These are phyloP conservation scores for Heliconius nattereri DNA, from an alignment of 1,140 invertebrate genomes.

Conservation along the genomic window DNA sequence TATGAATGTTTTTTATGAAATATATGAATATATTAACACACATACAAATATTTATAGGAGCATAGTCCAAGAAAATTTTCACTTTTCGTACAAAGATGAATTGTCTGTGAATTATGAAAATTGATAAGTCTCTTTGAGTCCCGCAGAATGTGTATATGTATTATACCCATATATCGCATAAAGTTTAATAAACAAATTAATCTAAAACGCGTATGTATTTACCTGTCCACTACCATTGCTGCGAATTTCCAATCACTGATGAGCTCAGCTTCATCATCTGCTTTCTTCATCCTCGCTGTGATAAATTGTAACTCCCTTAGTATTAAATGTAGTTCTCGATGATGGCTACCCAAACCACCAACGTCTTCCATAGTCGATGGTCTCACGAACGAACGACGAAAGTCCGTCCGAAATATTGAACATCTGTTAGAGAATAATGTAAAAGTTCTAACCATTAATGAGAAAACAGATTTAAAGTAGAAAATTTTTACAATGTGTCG, in stretches of 20 bases:
- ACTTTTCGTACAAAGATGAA: too few species aligned
- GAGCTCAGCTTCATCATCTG: slow-evolving; percentile 94
- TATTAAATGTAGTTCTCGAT: slow-evolving; percentile 91
- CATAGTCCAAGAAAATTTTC: background rate
- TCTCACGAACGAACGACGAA: slow-evolving; percentile 82
- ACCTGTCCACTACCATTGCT: slow-evolving; percentile 98
- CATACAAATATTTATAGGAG: too few species aligned
- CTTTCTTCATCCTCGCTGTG: slow-evolving; percentile 93
- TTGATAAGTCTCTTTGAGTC: too few species aligned
- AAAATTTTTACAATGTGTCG: too few species aligned
- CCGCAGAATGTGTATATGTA: too few species aligned
- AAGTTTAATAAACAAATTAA: background rate
- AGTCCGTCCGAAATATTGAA: slow-evolving; percentile 78
- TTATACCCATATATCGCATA: too few species aligned
- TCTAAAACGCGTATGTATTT: background rate
- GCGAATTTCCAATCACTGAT: slow-evolving; percentile 99
- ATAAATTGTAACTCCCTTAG: slow-evolving; percentile 97
- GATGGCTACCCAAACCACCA: slow-evolving; percentile 78
- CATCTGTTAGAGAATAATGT: slow-evolving; percentile 50
- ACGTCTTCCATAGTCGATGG: slow-evolving; percentile 84
- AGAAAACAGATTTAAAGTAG: background rate
- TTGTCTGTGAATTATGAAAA: too few species aligned
- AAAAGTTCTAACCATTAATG: background rate
- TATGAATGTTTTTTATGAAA: too few species aligned
- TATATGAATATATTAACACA: too few species aligned